phyloP scores from a whole-genome alignment of 2,113 vertebrate species.

The Hippocampus guttulatus region DNA sequence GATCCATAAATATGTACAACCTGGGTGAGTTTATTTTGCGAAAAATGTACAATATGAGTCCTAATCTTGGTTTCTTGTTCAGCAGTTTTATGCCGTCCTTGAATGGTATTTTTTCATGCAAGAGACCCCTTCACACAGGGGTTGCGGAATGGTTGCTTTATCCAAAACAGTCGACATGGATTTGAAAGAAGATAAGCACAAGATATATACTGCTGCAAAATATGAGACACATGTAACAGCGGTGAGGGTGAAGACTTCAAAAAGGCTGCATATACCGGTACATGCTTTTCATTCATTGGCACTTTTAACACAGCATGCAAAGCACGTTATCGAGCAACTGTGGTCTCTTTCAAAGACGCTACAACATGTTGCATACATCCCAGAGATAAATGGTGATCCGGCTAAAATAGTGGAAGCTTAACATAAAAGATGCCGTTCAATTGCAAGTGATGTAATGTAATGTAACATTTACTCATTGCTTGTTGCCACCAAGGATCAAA shows the following conservation, averaged over 20 bases:
- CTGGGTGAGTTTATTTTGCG: no score
- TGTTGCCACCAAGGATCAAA: neutral
- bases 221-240: neutral
- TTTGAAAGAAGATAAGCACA: slow-evolving; percentile 12
- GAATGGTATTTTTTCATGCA: no score
- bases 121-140: no score
- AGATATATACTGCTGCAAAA: neutral
- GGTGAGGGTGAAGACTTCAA: neutral
- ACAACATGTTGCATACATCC: neutral
- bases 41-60: no score
- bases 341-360: neutral
- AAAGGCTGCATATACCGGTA: neutral
- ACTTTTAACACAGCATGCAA: neutral
- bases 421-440: neutral
- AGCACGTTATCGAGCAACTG: neutral
- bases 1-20: no score
- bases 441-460: neutral
- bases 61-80: no score
- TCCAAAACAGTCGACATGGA: neutral
- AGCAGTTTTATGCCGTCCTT: no score
- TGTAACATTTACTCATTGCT: slow-evolving; percentile 13
- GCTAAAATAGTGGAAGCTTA: neutral
- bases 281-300: neutral
- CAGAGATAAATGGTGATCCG: neutral
- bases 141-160: neutral